A percentile compares a stretch with the other conserved stretches of the same genome.
phyloP scores from a whole-genome alignment of 2,113 vertebrate genomes.

The Cryptotis parvus region DNA sequence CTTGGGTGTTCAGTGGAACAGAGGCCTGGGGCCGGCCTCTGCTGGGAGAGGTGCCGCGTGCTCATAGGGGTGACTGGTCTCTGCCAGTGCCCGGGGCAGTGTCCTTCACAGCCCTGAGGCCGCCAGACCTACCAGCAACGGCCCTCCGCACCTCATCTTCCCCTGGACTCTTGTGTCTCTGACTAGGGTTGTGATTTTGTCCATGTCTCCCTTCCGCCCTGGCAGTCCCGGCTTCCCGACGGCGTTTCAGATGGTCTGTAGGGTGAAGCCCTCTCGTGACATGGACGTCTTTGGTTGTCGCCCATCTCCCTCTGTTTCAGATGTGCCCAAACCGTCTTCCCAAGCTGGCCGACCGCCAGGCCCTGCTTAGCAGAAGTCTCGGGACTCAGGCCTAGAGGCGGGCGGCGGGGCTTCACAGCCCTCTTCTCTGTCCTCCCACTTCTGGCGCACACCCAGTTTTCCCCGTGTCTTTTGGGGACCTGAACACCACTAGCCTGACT shows the following conservation, averaged over 20 bases:
- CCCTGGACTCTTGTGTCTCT: not conserved
- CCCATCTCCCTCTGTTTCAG: not conserved
- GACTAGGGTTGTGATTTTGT: not conserved
- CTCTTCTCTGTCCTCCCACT: not conserved
- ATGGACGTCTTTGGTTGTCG: too few relatives aligned
- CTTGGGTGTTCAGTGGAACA: not conserved
- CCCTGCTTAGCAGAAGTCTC: not conserved
- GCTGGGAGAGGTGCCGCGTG: fast-evolving
- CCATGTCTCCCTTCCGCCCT: not conserved
- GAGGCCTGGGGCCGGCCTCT: fast-evolving
- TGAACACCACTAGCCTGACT: not conserved
- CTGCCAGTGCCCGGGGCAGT: not conserved
- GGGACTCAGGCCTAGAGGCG: not conserved
- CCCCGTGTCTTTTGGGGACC: not conserved
- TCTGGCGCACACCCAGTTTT: not conserved
- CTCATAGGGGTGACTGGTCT: not conserved
- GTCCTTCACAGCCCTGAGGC: too few relatives aligned
- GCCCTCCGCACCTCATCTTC: not conserved
- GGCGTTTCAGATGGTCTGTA: not conserved
- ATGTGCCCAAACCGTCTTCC: not conserved
- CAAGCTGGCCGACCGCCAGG: not conserved
- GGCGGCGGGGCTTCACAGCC: not conserved
- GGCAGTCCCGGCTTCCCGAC: not conserved
- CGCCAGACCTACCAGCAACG: not conserved
- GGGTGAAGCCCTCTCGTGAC: too few relatives aligned